These are phyloP conservation scores for Elephas maximus DNA, from an alignment of 2,113 vertebrate genomes.

Conservation along the genomic window DNA sequence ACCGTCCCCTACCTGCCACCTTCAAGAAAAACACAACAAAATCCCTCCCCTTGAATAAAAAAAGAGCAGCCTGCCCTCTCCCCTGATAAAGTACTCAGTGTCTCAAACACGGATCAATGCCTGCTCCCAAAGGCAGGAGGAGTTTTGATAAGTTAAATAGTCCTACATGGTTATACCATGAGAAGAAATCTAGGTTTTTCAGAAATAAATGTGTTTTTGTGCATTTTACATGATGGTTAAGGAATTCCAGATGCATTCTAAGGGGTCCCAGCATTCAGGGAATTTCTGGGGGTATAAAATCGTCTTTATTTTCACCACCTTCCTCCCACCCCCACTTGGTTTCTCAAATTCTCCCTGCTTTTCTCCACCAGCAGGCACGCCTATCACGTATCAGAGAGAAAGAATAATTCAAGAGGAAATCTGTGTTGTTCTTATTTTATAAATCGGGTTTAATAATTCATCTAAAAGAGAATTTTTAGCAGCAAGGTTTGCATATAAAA, in stretches of 20 bases:
- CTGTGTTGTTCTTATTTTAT: slow-evolving; percentile 64
- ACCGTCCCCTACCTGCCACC: background rate
- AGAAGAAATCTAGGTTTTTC: slow-evolving; percentile 14
- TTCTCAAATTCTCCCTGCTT: background rate
- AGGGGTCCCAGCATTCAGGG: background rate
- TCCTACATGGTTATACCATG: background rate
- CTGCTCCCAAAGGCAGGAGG: background rate
- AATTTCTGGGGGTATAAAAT: slow-evolving; percentile 3
- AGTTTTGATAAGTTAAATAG: background rate
- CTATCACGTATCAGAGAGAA: slow-evolving; percentile 21
- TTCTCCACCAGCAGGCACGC: background rate
- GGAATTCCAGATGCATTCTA: background rate
- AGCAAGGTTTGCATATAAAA: slow-evolving; percentile 69
- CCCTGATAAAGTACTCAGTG: background rate
- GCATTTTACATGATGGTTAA: background rate
- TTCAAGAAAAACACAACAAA: background rate
- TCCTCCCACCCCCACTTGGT: background rate
- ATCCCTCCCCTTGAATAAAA: background rate
- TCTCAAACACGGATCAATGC: background rate
- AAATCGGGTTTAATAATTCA: slow-evolving; percentile 80
- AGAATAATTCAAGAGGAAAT: slow-evolving; percentile 50
- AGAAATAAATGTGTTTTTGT: background rate
- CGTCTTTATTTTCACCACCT: background rate
- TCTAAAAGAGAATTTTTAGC: slow-evolving; percentile 78
- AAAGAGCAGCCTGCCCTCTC: background rate